A percentile compares a stretch with the other conserved stretches of the same genome.
phyloP scores from a whole-genome alignment of 2,113 vertebrate genomes.

The Sebastes fasciatus region DNA sequence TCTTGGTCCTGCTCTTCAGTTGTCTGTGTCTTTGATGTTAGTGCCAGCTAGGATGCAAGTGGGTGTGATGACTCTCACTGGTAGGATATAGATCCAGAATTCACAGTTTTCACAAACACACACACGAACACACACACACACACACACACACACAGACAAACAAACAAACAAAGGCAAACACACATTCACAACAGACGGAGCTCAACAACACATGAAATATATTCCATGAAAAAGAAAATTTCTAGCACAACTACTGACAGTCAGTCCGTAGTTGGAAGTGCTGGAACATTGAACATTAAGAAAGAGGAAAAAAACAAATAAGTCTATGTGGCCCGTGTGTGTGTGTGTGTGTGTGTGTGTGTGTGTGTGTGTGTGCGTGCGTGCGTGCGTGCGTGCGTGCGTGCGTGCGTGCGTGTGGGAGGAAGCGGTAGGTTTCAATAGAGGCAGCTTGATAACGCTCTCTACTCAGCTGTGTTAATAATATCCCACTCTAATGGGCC shows the following conservation, averaged over 20 bases:
- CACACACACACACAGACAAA: neutral
- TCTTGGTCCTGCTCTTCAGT: constrained; percentile 43
- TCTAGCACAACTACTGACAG: neutral
- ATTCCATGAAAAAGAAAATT: neutral
- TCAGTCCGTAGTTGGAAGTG: neutral
- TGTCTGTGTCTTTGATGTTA: constrained; percentile 57
- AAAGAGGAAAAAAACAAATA: neutral
- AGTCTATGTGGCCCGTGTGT: neutral
- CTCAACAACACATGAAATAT: constrained; percentile 16
- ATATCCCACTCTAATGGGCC: constrained; percentile 69
- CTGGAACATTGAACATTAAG: neutral
- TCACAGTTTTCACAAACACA: constrained; percentile 29
- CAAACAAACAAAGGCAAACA: constrained; percentile 11
- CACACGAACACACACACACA: neutral
- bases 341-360: neutral
- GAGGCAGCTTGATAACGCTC: constrained; percentile 66
- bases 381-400: neutral
- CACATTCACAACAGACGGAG: constrained; percentile 17
- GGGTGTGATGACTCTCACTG: constrained; percentile 32
- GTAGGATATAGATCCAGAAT: constrained; percentile 37
- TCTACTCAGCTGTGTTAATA: constrained; percentile 79
- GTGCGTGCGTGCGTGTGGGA: constrained; percentile 12
- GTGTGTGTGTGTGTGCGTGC: neutral
- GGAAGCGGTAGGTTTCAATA: constrained; percentile 72
- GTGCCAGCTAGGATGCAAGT: constrained; percentile 54